Evolutionary conservation across 2,888 invertebrate species (phyloP).

Genomic region (Adelognathus sp.): DNA sequence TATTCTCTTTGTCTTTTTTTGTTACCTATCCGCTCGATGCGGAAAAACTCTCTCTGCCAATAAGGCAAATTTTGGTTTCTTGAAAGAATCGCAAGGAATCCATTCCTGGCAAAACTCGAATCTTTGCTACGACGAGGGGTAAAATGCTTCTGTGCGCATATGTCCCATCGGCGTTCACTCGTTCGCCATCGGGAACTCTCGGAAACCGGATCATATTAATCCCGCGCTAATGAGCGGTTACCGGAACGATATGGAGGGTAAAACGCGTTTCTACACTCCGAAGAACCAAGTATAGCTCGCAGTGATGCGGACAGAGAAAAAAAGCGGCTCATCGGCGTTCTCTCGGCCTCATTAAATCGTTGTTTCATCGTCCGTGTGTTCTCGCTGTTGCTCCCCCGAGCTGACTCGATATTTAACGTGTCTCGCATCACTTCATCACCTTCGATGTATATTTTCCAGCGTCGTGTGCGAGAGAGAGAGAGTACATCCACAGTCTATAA

Average conservation of each 20-base stretch:
- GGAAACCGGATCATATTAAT: slow-evolving; percentile 77
- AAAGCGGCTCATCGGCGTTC: slow-evolving; percentile 25
- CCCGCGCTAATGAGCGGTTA: slow-evolving; percentile 76
- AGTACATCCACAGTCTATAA: background rate
- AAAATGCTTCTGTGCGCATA: slow-evolving; percentile 69
- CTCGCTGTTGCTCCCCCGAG: slow-evolving; percentile 61
- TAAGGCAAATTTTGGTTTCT: slow-evolving; percentile 6
- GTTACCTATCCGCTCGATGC: background rate
- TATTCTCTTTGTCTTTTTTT: background rate
- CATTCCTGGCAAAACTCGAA: background rate
- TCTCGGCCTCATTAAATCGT: slow-evolving; percentile 60
- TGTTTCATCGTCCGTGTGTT: slow-evolving; percentile 42
- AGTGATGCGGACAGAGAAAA: background rate
- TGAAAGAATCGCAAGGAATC: background rate
- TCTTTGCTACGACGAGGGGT: background rate
- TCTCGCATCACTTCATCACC: slow-evolving; percentile 73
- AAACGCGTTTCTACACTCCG: slow-evolving; percentile 59
- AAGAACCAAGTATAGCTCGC: slow-evolving; percentile 41
- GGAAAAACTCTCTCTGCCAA: background rate
- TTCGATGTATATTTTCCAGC: slow-evolving; percentile 68
- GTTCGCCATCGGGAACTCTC: slow-evolving; percentile 23
- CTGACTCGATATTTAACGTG: slow-evolving; percentile 76
- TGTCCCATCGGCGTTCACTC: slow-evolving; percentile 67
- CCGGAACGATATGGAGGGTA: slow-evolving; percentile 43
- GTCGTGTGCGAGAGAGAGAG: slow-evolving; percentile 17